phyloP scores from a whole-genome alignment of 2,888 invertebrate species.

The Pandemis corylana region DNA sequence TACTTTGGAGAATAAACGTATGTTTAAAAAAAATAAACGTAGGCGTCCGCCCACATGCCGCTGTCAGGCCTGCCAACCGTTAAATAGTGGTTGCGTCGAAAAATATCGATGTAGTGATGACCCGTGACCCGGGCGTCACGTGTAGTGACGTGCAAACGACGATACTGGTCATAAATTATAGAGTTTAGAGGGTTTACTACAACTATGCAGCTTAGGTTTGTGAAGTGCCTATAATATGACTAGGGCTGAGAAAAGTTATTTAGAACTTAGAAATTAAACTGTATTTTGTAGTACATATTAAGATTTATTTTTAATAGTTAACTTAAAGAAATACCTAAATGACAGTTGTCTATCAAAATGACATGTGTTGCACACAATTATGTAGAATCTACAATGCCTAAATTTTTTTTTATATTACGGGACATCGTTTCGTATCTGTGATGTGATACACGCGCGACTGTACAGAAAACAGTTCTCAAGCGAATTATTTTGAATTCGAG shows the following conservation, averaged over 20 bases:
- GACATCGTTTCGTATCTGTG: too few relatives aligned
- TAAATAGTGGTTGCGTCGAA: constrained; percentile 52
- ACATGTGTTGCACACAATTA: too few relatives aligned
- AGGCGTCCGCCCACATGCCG: constrained; percentile 49
- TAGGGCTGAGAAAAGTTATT: neutral
- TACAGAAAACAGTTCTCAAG: too few relatives aligned
- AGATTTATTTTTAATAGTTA: too few relatives aligned
- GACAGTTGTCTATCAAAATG: too few relatives aligned
- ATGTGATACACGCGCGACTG: too few relatives aligned
- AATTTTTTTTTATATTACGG: too few relatives aligned
- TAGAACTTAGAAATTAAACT: too few relatives aligned
- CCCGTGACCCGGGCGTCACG: constrained; percentile 51
- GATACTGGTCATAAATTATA: constrained; percentile 33
- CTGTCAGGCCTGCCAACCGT: constrained; percentile 60
- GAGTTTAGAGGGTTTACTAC: constrained; percentile 19
- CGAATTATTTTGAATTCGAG: too few relatives aligned
- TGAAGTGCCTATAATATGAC: neutral
- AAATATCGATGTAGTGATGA: constrained; percentile 56
- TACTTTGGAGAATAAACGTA: constrained; percentile 9
- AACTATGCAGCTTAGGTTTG: neutral
- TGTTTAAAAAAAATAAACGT: constrained; percentile 35
- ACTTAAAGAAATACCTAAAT: too few relatives aligned
- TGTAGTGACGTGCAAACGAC: constrained; percentile 48
- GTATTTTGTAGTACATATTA: too few relatives aligned
- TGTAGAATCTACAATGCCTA: too few relatives aligned